phyloP scores from a whole-genome alignment of 2,888 invertebrate species.

The Exocentrus adspersus region DNA sequence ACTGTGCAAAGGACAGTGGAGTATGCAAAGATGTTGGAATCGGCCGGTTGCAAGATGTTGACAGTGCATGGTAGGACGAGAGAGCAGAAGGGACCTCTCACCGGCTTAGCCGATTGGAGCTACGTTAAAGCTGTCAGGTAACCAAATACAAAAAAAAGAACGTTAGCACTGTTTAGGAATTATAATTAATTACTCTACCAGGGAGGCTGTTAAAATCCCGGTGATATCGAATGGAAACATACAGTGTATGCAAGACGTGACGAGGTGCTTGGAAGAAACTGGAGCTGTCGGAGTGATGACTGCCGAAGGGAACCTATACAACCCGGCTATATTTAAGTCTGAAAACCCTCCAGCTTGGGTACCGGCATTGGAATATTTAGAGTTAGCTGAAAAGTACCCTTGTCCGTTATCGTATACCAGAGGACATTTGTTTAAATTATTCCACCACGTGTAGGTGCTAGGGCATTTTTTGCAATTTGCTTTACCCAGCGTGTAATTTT shows the following conservation, averaged over 20 bases:
- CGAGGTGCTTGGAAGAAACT: conserved; percentile 85
- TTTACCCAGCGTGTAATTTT: conserved; percentile 44
- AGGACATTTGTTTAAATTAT: conserved; percentile 96
- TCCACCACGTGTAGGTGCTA: conserved; percentile 86
- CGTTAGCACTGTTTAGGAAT: too few relatives aligned
- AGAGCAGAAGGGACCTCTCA: conserved; percentile 95
- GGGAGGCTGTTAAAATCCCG: conserved; percentile 87
- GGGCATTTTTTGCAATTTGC: not conserved
- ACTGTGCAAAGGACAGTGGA: conserved; percentile 84
- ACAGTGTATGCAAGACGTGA: conserved; percentile 87
- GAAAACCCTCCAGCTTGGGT: conserved; percentile 86
- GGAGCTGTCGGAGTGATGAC: conserved; percentile 90
- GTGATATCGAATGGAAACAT: conserved; percentile 99
- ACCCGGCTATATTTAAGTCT: conserved; percentile 91
- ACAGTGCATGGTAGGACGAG: conserved; percentile 96
- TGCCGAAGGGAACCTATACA: conserved; percentile 96
- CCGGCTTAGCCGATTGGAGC: conserved; percentile 94
- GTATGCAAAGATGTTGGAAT: conserved; percentile 94
- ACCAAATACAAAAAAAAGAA: too few relatives aligned
- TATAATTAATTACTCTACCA: too few relatives aligned
- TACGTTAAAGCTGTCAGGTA: conserved; percentile 92
- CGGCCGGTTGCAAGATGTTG: conserved; percentile 89
- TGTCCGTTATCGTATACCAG: conserved; percentile 90
- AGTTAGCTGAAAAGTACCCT: conserved; percentile 82
- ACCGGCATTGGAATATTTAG: conserved; percentile 88